phyloP scores from a whole-genome alignment of 1,140 invertebrate genomes.

The Bathynomus jamesi region DNA sequence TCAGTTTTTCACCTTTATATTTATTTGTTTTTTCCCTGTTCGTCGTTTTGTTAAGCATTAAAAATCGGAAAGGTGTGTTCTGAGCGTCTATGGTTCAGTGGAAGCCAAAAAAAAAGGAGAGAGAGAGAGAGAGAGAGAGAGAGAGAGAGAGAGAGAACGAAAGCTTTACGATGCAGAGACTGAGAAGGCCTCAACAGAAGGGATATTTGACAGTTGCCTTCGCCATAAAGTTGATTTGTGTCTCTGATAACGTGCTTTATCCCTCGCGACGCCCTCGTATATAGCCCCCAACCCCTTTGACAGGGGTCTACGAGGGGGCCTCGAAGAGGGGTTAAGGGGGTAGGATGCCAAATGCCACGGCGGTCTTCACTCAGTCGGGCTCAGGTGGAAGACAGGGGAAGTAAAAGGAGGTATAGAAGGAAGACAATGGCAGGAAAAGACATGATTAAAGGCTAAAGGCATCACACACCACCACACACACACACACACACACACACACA shows the following conservation, averaged over 20 bases:
- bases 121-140: background rate
- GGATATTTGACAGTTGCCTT: background rate
- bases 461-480: no score
- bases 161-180: conserved; percentile 4
- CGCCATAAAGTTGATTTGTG: background rate
- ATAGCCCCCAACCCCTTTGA: background rate
- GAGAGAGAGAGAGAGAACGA: background rate
- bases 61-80: background rate
- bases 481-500: no score
- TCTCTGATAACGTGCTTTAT: background rate
- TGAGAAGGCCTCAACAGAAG: background rate
- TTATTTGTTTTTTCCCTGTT: background rate
- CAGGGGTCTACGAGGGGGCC: background rate
- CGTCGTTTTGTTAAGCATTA: background rate
- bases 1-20: background rate
- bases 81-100: background rate
- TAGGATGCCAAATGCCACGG: background rate
- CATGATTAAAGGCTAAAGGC: no score
- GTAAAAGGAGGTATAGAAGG: background rate
- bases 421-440: background rate
- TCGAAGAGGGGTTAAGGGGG: background rate
- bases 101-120: background rate
- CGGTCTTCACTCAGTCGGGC: background rate
- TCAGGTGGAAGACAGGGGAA: background rate
- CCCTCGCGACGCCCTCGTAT: no score